These are phyloP conservation scores for Drosophila barbarae DNA, from an alignment of 2,888 invertebrate genomes.

Conservation along the genomic window DNA sequence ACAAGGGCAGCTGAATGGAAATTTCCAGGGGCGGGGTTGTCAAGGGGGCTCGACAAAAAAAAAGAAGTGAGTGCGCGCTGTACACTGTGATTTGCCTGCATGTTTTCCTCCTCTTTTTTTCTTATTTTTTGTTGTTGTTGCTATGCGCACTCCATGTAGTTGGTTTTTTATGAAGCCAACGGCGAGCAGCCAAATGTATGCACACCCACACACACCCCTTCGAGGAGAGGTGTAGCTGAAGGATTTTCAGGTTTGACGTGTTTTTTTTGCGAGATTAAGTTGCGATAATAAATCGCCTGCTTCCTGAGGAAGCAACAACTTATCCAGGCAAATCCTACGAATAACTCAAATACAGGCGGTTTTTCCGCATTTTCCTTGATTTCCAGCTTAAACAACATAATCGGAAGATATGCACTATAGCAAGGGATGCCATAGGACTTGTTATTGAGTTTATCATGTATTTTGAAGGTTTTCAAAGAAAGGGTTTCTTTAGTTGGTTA, in stretches of 20 bases:
- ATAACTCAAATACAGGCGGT: constrained; percentile 28
- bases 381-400: constrained; percentile 11
- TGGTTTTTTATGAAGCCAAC: constrained; percentile 33
- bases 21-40: constrained; percentile 10
- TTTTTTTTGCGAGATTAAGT: constrained; percentile 33
- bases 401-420: too few species aligned
- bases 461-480: too few species aligned
- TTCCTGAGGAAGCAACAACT: constrained; percentile 33
- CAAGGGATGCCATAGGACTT: background rate
- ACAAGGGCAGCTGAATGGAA: constrained; percentile 34
- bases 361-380: constrained; percentile 5
- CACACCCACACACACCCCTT: background rate
- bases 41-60: background rate
- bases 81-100: constrained; percentile 41
- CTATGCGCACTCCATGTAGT: constrained; percentile 27
- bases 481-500: too few species aligned
- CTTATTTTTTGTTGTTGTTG: constrained; percentile 3
- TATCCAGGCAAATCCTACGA: constrained; percentile 21
- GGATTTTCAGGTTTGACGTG: constrained; percentile 37
- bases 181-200: constrained; percentile 16
- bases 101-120: constrained; percentile 1
- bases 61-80: constrained; percentile 4
- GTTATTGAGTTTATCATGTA: too few species aligned
- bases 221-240: constrained; percentile 2
- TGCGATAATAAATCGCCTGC: constrained; percentile 37